phyloP scores from a whole-genome alignment of 2,113 vertebrate species.

The Chloropsis hardwickii region DNA sequence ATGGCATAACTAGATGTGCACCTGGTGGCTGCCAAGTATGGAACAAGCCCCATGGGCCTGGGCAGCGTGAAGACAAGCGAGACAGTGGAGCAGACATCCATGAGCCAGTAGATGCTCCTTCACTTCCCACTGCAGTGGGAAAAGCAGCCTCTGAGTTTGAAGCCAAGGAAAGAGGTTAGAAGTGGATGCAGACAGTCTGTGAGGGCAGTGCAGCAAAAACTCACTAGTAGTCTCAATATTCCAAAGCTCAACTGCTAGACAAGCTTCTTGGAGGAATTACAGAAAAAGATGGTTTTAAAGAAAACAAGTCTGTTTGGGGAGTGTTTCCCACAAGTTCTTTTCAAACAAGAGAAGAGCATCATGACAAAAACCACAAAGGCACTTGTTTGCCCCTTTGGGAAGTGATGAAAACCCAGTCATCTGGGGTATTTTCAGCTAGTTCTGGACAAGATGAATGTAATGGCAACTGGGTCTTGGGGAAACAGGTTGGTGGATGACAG shows the following conservation, averaged over 20 bases:
- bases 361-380: neutral
- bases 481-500: neutral
- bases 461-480: neutral
- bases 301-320: neutral
- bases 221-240: neutral
- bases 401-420: neutral
- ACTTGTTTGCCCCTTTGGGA: neutral
- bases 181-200: accelerated
- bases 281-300: neutral
- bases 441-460: neutral
- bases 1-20: accelerated
- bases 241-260: neutral
- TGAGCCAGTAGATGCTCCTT: neutral
- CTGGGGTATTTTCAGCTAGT: neutral
- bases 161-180: neutral
- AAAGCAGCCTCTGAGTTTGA: neutral
- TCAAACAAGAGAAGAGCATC: neutral
- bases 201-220: neutral
- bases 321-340: neutral
- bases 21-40: neutral
- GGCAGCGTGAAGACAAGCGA: accelerated
- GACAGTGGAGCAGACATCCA: neutral
- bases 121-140: neutral
- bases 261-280: neutral
- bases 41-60: accelerated